A percentile compares a stretch with the other conserved stretches of the same genome.
Evolutionary conservation across 1,140 invertebrate species (phyloP).

Genomic region (Papilio machaon): DNA sequence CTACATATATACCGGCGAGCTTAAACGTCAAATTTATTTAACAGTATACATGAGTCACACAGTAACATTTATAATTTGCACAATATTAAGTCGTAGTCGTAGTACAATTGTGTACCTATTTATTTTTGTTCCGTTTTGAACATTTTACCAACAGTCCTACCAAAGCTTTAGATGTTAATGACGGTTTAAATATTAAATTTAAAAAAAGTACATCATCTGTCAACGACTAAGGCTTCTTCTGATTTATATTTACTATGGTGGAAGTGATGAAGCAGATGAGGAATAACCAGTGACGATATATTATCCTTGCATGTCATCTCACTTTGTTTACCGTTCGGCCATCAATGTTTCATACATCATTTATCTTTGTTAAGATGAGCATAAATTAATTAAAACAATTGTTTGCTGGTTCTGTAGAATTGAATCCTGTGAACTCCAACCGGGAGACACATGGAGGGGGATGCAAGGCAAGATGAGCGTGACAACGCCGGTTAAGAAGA

Average conservation of each 20-base stretch:
- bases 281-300: neutral
- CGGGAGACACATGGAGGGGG: conserved; percentile 85
- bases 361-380: conserved; percentile 7
- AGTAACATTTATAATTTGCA: conserved; percentile 43
- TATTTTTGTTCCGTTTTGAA: neutral
- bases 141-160: neutral
- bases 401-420: conserved; percentile 84
- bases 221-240: neutral
- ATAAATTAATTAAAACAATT: conserved; percentile 66
- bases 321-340: neutral
- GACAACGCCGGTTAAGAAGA: conserved; percentile 88
- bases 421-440: conserved; percentile 91
- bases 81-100: conserved; percentile 50
- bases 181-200: neutral
- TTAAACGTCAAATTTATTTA: conserved; percentile 40
- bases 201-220: neutral
- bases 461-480: conserved; percentile 93
- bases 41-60: conserved; percentile 53
- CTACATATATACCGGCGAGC: conserved; percentile 45
- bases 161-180: neutral
- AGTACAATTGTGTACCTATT: conserved; percentile 29
- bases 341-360: neutral
- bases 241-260: neutral
- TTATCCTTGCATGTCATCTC: conserved; percentile 9
- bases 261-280: neutral